Conservation (phyloP, 2,113 vertebrate genomes). For the Marmota monax region DNA sequence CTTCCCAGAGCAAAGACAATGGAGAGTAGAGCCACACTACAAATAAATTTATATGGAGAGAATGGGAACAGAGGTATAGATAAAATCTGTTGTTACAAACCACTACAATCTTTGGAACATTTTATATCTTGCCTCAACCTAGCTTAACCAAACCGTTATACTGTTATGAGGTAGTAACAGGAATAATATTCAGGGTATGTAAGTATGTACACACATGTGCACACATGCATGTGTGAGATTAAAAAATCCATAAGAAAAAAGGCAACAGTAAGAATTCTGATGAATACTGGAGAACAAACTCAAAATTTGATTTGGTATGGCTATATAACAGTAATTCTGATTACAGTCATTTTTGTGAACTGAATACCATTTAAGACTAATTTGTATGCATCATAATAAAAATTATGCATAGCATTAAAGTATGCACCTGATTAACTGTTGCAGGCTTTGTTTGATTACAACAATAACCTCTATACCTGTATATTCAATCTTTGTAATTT, state of each 20-base stretch:
- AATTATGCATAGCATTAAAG: constrained; percentile 65
- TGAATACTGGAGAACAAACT: not conserved
- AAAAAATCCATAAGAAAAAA: constrained; percentile 1
- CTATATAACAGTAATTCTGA: constrained; percentile 31
- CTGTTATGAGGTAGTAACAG: not conserved
- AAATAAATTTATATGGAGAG: not conserved
- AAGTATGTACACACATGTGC: not conserved
- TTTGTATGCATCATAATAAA: constrained; percentile 68
- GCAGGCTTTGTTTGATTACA: constrained; percentile 71
- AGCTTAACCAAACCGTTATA: not conserved
- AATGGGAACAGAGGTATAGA: not conserved
- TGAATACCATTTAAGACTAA: constrained; percentile 58
- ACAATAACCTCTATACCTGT: constrained; percentile 60
- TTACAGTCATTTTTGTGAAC: constrained; percentile 38
- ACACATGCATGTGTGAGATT: not conserved
- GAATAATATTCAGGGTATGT: not conserved
- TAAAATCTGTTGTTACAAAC: not conserved
- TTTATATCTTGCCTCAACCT: not conserved
- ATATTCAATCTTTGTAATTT: constrained; percentile 72
- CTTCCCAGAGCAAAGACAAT: not conserved
- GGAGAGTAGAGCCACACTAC: not conserved
- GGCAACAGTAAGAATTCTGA: not conserved
- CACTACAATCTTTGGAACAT: not conserved
- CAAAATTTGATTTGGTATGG: not conserved
- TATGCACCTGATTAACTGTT: constrained; percentile 68